Conservation (phyloP, 2,113 vertebrate genomes). For the Sterna hirundo region DNA sequence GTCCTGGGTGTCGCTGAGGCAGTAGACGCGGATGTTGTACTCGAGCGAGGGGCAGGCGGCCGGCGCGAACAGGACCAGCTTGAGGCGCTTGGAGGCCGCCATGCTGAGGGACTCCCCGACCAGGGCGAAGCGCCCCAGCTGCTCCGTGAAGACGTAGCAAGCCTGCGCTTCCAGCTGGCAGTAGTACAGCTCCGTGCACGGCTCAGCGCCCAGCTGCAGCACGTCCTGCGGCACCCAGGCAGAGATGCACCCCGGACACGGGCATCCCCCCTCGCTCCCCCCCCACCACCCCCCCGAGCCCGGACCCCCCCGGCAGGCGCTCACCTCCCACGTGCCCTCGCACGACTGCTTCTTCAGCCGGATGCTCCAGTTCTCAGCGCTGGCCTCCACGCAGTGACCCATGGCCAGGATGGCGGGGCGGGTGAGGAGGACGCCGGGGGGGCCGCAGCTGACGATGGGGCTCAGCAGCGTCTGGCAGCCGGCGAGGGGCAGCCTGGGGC, state of each 20-base stretch:
- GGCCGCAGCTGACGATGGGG: slow-evolving; percentile 96
- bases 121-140: slow-evolving; percentile 93
- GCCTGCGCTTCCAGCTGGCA: slow-evolving; percentile 94
- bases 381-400: slow-evolving; percentile 95
- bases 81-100: slow-evolving; percentile 93
- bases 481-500: slow-evolving; percentile 88
- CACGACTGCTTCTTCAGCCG: slow-evolving; percentile 96
- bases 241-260: background rate
- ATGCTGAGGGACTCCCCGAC: slow-evolving; percentile 97
- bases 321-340: slow-evolving; percentile 97
- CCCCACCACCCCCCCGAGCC: background rate
- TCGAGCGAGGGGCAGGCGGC: slow-evolving; percentile 92
- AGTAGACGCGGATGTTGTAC: slow-evolving; percentile 97
- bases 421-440: slow-evolving; percentile 94
- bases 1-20: slow-evolving; percentile 94
- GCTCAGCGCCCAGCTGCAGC: slow-evolving; percentile 90
- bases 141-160: slow-evolving; percentile 93
- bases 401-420: slow-evolving; percentile 94
- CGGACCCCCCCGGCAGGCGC: background rate
- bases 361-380: slow-evolving; percentile 94
- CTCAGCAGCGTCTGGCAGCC: slow-evolving; percentile 97
- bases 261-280: no score
- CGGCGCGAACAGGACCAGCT: slow-evolving; percentile 93
- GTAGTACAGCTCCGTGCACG: slow-evolving; percentile 90
- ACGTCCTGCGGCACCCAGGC: slow-evolving; percentile 81